A percentile compares a stretch with the other conserved stretches of the same genome.
Evolutionary conservation across 2,888 invertebrate genomes (phyloP).

Genomic region (Troilus luridus): DNA sequence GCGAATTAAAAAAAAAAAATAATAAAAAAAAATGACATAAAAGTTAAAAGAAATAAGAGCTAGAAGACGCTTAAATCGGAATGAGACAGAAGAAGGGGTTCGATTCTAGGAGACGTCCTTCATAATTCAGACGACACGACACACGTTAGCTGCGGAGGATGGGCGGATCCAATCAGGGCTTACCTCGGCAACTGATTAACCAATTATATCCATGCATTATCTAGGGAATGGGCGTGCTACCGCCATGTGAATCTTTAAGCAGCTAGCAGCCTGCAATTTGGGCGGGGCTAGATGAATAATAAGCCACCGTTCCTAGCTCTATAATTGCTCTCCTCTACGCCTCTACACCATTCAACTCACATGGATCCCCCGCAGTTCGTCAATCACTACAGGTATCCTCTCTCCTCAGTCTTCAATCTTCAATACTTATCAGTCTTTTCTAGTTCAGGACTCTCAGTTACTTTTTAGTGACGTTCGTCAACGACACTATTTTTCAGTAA

Average conservation of each 20-base stretch:
- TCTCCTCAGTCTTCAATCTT: background rate
- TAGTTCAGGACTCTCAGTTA: too few relatives aligned
- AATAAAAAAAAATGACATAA: too few relatives aligned
- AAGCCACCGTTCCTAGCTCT: background rate
- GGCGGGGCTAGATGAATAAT: background rate
- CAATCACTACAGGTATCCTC: conserved; percentile 10
- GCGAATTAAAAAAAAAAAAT: too few relatives aligned
- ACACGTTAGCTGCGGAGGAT: background rate
- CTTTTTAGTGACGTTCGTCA: too few relatives aligned
- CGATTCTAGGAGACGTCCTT: background rate
- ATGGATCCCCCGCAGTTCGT: conserved; percentile 1
- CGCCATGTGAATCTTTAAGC: conserved; percentile 3
- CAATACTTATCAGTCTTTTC: too few relatives aligned
- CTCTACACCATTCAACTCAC: conserved; percentile 9
- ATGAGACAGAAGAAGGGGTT: background rate
- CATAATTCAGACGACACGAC: background rate
- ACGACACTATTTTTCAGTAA: too few relatives aligned
- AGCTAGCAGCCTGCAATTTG: background rate
- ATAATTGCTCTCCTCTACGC: conserved; percentile 6
- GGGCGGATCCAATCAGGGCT: conserved; percentile 26
- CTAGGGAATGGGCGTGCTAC: background rate
- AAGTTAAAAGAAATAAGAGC: background rate
- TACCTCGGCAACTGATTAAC: background rate
- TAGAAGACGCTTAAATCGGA: background rate
- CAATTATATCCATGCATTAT: conserved; percentile 12